phyloP scores from a whole-genome alignment of 2,888 invertebrate species.

The Amitus sp. region DNA sequence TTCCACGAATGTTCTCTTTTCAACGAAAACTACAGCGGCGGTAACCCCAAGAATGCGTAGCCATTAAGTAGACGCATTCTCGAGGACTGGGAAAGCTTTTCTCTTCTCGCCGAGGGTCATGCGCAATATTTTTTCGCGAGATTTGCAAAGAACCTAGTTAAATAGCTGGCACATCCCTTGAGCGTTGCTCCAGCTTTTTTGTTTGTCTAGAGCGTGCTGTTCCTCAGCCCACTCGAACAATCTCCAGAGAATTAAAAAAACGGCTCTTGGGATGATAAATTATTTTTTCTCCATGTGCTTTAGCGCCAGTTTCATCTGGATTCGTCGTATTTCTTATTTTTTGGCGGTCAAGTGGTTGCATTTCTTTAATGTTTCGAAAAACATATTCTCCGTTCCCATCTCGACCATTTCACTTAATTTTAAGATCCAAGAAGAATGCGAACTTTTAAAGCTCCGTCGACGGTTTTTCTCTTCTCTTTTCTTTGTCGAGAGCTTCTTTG shows the following conservation, averaged over 20 bases:
- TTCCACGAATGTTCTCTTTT: slow-evolving; percentile 19
- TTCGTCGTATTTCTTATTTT: slow-evolving; percentile 12
- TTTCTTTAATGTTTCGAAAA: slow-evolving; percentile 26
- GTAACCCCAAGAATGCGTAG: slow-evolving; percentile 13
- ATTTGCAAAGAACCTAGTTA: slow-evolving; percentile 10
- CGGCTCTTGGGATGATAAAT: slow-evolving; percentile 24
- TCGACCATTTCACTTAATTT: slow-evolving; percentile 28
- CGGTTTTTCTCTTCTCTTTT: slow-evolving; percentile 4
- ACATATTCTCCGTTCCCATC: slow-evolving; percentile 7
- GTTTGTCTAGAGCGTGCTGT: slow-evolving; percentile 10
- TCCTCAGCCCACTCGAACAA: slow-evolving; percentile 3
- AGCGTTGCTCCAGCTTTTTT: slow-evolving; percentile 16
- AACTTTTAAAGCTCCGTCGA: slow-evolving; percentile 19
- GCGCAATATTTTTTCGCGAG: slow-evolving; percentile 16
- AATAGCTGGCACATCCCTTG: slow-evolving; percentile 19
- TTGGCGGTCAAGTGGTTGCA: slow-evolving; percentile 11
- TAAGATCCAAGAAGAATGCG: slow-evolving; percentile 6
- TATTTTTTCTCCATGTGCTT: slow-evolving; percentile 12
- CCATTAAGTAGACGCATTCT: slow-evolving; percentile 20
- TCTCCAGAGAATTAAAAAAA: slow-evolving; percentile 20
- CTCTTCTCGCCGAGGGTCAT: slow-evolving; percentile 9
- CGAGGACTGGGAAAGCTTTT: slow-evolving; percentile 16
- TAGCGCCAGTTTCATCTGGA: slow-evolving; percentile 16
- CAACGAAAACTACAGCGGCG: slow-evolving; percentile 14
- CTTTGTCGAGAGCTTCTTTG: slow-evolving; percentile 6